These are phyloP conservation scores for Callopanchax toddi DNA, from an alignment of 2,113 vertebrate genomes.

Conservation along the genomic window DNA sequence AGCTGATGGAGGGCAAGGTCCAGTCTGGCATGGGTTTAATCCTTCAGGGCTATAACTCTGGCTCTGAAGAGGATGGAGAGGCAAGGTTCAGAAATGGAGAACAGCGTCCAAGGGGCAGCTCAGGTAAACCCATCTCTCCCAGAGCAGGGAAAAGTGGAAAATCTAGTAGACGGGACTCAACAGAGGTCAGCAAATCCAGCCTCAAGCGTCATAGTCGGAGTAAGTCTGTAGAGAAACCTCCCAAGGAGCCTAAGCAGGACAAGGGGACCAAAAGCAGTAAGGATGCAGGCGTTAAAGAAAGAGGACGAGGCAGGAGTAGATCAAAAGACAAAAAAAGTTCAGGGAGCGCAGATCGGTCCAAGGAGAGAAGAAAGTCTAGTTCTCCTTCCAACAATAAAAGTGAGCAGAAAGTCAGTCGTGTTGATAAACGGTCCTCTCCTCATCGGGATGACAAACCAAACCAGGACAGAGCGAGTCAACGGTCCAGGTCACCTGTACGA, in stretches of 20 bases:
- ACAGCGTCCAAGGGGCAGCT: conserved; percentile 74
- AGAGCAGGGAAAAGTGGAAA: conserved; percentile 76
- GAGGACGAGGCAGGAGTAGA: conserved; percentile 80
- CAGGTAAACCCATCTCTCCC: conserved; percentile 78
- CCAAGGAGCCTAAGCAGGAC: conserved; percentile 85
- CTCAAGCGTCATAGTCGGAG: conserved; percentile 88
- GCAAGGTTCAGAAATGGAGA: conserved; percentile 91
- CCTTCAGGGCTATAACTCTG: conserved; percentile 96
- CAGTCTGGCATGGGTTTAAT: conserved; percentile 99
- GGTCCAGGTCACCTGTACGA: conserved; percentile 85
- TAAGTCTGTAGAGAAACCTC: conserved; percentile 86
- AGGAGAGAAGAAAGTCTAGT: conserved; percentile 86
- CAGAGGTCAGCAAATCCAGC: conserved; percentile 84
- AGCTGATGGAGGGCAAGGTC: conserved; percentile 98
- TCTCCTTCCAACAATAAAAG: conserved; percentile 80
- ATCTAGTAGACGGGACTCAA: conserved; percentile 87
- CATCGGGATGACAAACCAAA: conserved; percentile 64
- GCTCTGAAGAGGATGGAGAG: conserved; percentile 95
- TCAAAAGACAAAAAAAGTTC: conserved; percentile 90
- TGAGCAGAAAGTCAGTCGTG: conserved; percentile 83
- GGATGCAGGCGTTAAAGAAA: conserved; percentile 60
- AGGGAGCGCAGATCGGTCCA: conserved; percentile 85
- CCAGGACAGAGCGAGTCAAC: conserved; percentile 66
- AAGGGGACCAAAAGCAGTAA: conserved; percentile 85
- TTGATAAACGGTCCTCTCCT: conserved; percentile 70